A percentile compares a stretch with the other conserved stretches of the same genome.
Conservation (phyloP, 92 coral and sea anemone genomes). For the Actinernus sp. region DNA sequence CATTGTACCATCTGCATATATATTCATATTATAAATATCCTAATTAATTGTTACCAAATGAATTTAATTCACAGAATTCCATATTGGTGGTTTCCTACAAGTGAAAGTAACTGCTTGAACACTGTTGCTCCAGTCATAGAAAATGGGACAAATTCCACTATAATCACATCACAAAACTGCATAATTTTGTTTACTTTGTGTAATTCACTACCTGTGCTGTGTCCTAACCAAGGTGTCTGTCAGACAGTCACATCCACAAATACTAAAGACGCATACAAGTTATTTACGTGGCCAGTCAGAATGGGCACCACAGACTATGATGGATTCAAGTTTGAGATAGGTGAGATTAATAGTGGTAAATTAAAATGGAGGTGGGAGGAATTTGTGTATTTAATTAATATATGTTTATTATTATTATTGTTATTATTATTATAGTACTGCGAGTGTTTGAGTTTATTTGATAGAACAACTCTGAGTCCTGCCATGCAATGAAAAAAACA, state of each 20-base stretch:
- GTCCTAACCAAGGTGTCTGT: constrained; percentile 37
- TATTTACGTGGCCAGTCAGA: constrained; percentile 10
- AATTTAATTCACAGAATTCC: not conserved
- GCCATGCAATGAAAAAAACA: too few relatives aligned
- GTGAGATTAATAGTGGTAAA: constrained; percentile 6
- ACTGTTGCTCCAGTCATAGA: not conserved
- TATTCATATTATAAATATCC: too few relatives aligned
- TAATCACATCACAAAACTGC: not conserved
- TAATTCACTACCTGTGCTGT: constrained; percentile 15
- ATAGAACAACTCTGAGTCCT: too few relatives aligned
- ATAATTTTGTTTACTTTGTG: constrained; percentile 40
- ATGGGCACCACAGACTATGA: constrained; percentile 10
- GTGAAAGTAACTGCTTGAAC: not conserved
- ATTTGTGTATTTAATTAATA: too few relatives aligned
- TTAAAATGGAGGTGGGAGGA: not conserved
- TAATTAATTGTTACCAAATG: too few relatives aligned
- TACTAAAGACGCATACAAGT: not conserved
- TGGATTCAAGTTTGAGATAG: constrained; percentile 1
- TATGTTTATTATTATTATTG: too few relatives aligned
- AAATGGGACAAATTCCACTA: too few relatives aligned
- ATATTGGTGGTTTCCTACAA: constrained; percentile 5
- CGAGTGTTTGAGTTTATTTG: too few relatives aligned
- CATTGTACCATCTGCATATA: too few relatives aligned
- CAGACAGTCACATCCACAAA: not conserved
- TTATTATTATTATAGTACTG: too few relatives aligned